phyloP scores from a whole-genome alignment of 2,113 vertebrate genomes.

The Thamnaconus septentrionalis region DNA sequence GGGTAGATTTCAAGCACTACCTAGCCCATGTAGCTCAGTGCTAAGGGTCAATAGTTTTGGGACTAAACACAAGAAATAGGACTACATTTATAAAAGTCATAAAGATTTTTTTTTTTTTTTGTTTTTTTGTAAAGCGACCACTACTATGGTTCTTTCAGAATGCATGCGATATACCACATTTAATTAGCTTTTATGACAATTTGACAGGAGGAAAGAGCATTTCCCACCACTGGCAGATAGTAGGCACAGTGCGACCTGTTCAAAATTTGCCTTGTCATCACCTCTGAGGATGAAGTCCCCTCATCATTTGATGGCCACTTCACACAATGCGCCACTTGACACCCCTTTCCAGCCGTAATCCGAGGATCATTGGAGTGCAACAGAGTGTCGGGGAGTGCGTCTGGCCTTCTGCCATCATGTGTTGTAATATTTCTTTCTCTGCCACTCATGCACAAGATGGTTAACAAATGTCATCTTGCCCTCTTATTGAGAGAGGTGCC shows the following conservation, averaged over 20 bases:
- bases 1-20: no score
- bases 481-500: background rate
- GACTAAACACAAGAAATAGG: no score
- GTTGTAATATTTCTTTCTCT: background rate
- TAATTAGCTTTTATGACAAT: no score
- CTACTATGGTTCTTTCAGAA: no score
- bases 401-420: background rate
- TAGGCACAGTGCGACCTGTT: conserved; percentile 12
- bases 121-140: no score
- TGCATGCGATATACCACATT: no score
- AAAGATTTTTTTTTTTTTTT: no score
- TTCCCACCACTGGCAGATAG: conserved; percentile 10
- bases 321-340: conserved; percentile 20
- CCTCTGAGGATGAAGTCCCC: background rate
- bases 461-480: background rate
- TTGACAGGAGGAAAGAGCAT: no score
- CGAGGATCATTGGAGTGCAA: conserved; percentile 3
- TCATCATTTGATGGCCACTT: conserved; percentile 7
- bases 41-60: no score
- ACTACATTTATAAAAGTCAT: no score
- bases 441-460: background rate
- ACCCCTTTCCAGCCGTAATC: conserved; percentile 30
- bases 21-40: no score
- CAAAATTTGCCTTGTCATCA: background rate
- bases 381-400: background rate